phyloP scores from a whole-genome alignment of 2,113 vertebrate species.

The Oncorhynchus masou region DNA sequence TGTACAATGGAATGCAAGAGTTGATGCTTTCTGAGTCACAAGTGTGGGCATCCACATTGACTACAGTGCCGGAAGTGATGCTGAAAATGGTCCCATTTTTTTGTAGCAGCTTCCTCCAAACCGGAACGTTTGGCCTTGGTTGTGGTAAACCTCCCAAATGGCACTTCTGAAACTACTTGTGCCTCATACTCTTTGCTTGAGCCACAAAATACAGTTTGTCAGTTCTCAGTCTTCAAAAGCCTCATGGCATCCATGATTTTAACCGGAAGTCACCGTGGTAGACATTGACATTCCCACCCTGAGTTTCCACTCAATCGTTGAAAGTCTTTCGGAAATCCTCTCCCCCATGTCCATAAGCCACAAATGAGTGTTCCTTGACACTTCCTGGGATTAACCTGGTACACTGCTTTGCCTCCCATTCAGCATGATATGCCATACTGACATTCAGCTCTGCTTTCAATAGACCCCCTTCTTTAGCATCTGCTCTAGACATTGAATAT shows the following conservation, averaged over 20 bases:
- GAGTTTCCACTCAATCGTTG: conserved; percentile 16
- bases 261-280: conserved; percentile 56
- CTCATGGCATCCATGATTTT: conserved; percentile 62
- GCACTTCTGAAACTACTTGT: conserved; percentile 17
- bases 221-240: conserved; percentile 11
- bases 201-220: conserved; percentile 19
- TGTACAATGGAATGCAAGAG: too few relatives aligned
- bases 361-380: conserved; percentile 46
- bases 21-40: not conserved
- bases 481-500: conserved; percentile 42
- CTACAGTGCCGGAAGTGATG: conserved; percentile 61
- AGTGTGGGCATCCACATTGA: conserved; percentile 24
- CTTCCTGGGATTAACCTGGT: conserved; percentile 19
- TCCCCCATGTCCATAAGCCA: not conserved
- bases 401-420: conserved; percentile 9
- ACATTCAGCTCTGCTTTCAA: conserved; percentile 43
- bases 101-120: fast-evolving
- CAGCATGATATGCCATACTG: conserved; percentile 20
- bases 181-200: fast-evolving
- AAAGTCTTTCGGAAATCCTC: fast-evolving
- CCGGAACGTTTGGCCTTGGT: fast-evolving
- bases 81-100: conserved; percentile 13
- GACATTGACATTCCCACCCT: conserved; percentile 30
- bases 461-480: conserved; percentile 45
- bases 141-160: conserved; percentile 52